Evolutionary conservation across 2,113 vertebrate genomes (phyloP).

Genomic region (Dermatemys mawii): DNA sequence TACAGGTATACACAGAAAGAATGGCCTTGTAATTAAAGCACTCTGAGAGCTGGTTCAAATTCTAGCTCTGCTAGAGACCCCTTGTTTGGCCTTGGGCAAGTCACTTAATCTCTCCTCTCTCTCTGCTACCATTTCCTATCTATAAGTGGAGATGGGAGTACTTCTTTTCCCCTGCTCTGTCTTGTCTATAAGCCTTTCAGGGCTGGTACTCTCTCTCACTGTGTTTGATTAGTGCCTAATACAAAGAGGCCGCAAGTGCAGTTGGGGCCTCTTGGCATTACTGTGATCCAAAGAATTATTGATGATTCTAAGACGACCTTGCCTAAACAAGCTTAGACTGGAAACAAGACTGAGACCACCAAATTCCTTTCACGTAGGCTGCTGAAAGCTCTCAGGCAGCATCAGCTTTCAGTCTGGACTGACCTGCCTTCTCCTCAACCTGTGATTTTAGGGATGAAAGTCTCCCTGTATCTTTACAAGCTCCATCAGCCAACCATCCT

Average conservation of each 20-base stretch:
- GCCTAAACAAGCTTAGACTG: constrained; percentile 25
- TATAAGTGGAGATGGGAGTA: not conserved
- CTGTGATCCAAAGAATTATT: constrained; percentile 37
- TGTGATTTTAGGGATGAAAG: constrained; percentile 48
- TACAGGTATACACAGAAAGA: not conserved
- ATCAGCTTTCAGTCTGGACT: constrained; percentile 30
- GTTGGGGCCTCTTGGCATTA: constrained; percentile 16
- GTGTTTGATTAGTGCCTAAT: constrained; percentile 26
- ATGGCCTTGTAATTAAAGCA: not conserved
- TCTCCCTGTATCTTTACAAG: constrained; percentile 52
- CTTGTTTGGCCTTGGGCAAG: not conserved
- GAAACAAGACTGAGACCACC: not conserved
- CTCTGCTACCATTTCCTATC: constrained; percentile 1
- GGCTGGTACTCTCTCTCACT: not conserved
- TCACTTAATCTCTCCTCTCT: not conserved
- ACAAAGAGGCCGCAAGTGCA: constrained; percentile 28
- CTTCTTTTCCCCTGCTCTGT: not conserved
- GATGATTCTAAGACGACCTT: constrained; percentile 50
- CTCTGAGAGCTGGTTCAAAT: not conserved
- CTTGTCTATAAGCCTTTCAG: constrained; percentile 26
- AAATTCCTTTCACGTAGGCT: constrained; percentile 14
- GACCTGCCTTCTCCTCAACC: constrained; percentile 59
- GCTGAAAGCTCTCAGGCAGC: constrained; percentile 31
- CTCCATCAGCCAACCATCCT: constrained; percentile 47
- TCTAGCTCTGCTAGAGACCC: not conserved